A percentile compares a stretch with the other conserved stretches of the same genome.
These are phyloP conservation scores for Conus ventricosus DNA, from an alignment of 1,140 invertebrate genomes.

Conservation along the genomic window DNA sequence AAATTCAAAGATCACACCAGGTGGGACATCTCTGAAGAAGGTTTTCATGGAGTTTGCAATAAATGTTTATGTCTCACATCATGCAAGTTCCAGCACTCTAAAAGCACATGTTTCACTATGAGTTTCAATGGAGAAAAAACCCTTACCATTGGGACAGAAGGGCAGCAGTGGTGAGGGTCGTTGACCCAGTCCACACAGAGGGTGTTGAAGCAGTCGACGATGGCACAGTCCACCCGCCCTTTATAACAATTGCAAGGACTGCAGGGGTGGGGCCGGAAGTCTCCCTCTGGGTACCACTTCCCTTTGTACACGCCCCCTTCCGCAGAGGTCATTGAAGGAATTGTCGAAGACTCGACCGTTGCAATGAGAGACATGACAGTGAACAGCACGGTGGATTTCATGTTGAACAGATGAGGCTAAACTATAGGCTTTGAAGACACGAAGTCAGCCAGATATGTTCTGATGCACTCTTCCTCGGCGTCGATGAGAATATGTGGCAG, in stretches of 20 bases:
- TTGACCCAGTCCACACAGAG: slow-evolving; percentile 55
- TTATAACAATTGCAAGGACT: slow-evolving; percentile 48
- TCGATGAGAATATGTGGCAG: too few species aligned
- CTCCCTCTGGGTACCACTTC: slow-evolving; percentile 40
- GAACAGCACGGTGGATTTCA: neutral
- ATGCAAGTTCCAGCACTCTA: too few species aligned
- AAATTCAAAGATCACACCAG: too few species aligned
- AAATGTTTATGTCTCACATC: too few species aligned
- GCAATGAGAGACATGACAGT: neutral
- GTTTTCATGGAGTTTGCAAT: too few species aligned
- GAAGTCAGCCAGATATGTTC: neutral
- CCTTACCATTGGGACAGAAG: slow-evolving; percentile 56
- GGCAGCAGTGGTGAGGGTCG: slow-evolving; percentile 54
- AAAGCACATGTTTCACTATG: too few species aligned
- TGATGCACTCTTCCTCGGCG: too few species aligned
- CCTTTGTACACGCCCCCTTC: slow-evolving; percentile 45
- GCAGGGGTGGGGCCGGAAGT: slow-evolving; percentile 48
- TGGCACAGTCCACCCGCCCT: slow-evolving; percentile 46
- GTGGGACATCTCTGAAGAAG: too few species aligned
- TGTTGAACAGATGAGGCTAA: neutral
- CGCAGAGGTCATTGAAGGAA: neutral
- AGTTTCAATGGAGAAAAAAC: too few species aligned
- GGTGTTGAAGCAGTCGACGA: slow-evolving; percentile 55
- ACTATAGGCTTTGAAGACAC: neutral
- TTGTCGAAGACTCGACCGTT: neutral